Conservation (phyloP, 2,113 vertebrate genomes). For the Galbula dea region DNA sequence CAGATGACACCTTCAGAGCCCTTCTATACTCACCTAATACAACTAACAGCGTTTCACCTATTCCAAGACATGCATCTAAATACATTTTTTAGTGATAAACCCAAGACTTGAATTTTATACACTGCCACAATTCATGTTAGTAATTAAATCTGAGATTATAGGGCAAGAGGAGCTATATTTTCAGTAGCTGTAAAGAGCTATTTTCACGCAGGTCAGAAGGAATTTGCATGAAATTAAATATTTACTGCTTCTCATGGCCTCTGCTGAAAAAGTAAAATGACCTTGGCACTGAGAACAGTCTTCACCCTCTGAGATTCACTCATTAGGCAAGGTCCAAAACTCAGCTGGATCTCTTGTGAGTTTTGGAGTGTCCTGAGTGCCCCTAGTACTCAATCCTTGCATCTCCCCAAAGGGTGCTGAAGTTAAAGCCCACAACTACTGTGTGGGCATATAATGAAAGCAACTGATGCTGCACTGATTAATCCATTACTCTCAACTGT, state of each 20-base stretch:
- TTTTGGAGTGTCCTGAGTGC: not conserved
- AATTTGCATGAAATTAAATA: slow-evolving; percentile 6
- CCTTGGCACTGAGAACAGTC: not conserved
- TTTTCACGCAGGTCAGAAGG: not conserved
- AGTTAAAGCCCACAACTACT: slow-evolving; percentile 65
- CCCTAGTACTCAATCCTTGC: not conserved
- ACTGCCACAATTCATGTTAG: not conserved
- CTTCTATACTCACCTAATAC: not conserved
- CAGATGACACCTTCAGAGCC: not conserved
- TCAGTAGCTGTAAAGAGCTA: not conserved
- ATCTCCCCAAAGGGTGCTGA: slow-evolving; percentile 52
- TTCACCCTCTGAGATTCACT: not conserved
- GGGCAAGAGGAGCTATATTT: not conserved
- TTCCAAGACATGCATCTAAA: not conserved
- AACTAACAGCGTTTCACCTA: not conserved
- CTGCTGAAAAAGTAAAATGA: not conserved
- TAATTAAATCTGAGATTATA: not conserved
- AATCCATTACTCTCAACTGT: slow-evolving; percentile 63
- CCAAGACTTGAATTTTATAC: not conserved
- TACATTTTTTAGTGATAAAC: not conserved
- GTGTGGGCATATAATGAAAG: slow-evolving; percentile 64
- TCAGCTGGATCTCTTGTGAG: not conserved
- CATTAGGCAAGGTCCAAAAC: not conserved
- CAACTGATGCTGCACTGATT: slow-evolving; percentile 71
- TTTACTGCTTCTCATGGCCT: not conserved